Conservation (phyloP, 30 jellyfish, hydroid and myxozoan species). For the Morbakka virulenta region DNA sequence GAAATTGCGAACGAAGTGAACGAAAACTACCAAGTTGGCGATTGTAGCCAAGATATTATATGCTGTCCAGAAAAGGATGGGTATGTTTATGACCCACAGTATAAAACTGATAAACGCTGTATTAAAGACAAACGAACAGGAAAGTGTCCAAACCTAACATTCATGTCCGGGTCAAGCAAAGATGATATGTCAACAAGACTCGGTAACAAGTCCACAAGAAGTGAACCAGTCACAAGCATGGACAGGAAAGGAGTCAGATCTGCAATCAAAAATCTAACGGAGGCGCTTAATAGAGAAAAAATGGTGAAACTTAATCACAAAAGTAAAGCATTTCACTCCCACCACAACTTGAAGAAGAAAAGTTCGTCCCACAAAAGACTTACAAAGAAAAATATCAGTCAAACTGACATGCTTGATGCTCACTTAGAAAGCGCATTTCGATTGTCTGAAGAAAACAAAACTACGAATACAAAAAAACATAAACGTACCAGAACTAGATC, state of each 20-base stretch:
- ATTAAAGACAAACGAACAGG: too few species aligned
- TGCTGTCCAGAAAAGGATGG: conserved; percentile 13
- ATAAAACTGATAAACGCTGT: neutral
- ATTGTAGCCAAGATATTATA: neutral
- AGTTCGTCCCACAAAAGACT: neutral
- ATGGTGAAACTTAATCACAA: too few species aligned
- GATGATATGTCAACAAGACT: neutral
- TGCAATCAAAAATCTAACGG: neutral
- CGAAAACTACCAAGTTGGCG: conserved; percentile 9
- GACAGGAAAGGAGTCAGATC: neutral
- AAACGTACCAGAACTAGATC: neutral
- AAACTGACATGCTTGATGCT: neutral
- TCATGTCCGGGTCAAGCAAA: neutral
- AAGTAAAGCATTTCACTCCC: too few species aligned
- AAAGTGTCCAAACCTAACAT: neutral
- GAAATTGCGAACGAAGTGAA: conserved; percentile 93
- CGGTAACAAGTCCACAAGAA: neutral
- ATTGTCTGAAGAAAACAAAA: neutral
- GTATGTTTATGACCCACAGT: neutral
- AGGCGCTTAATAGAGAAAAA: neutral
- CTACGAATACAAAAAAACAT: neutral
- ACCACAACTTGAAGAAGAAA: neutral
- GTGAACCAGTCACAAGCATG: neutral
- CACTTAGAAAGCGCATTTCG: neutral
- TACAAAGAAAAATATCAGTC: too few species aligned